Base-by-base conservation (phyloP, 2,797 vertebrate species). In the Protonibea diacanthus region DNA sequence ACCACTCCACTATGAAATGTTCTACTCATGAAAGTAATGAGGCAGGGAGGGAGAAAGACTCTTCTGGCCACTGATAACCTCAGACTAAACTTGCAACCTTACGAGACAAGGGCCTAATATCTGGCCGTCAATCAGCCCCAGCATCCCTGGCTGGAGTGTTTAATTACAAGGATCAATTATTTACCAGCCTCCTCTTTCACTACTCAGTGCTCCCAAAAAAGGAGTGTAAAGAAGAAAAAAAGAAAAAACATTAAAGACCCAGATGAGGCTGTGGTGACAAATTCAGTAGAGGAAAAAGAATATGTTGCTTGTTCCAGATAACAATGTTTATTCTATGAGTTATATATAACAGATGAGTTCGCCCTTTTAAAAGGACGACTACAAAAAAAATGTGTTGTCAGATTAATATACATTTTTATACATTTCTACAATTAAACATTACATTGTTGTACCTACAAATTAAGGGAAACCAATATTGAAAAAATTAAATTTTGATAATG, bases 81-180 rank as follows among this genome's bases (percentile, higher is more conserved):
- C 93, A 93, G 94, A 95, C 94, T 94, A 95, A 94, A 95, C 94
- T 93, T 93, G 92, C 93, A 95, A 94, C 95, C 94, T 95, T 95
- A 95, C 88, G 92, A 95, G 94, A 95, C 93, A 92, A 93, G 90
- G 92, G 94, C 94, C 95, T 96, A 95, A 96, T 95, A 96, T 96
- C 94, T 95, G 93, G 88, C 94, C 91, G 93, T 96, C 95, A 95
- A 95, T 96, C 95, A 95, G 95, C 95, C 91, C 85, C 83, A 90
- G 91, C 94, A 93, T 92, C 95, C 95, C 94, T 94, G 93, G 93
- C 93, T 92, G 88, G 93, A 93, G 95, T 95, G 94, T 96, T 96
- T 95, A 95, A 95, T 96, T 96, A 95, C 95, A 95, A 93, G 83
- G 90, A 96, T 96, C 91, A 95, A 96, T 96, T 95, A 96, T 96